Conservation (phyloP, 2,113 vertebrate species). For the Lepisosteus osseus region DNA sequence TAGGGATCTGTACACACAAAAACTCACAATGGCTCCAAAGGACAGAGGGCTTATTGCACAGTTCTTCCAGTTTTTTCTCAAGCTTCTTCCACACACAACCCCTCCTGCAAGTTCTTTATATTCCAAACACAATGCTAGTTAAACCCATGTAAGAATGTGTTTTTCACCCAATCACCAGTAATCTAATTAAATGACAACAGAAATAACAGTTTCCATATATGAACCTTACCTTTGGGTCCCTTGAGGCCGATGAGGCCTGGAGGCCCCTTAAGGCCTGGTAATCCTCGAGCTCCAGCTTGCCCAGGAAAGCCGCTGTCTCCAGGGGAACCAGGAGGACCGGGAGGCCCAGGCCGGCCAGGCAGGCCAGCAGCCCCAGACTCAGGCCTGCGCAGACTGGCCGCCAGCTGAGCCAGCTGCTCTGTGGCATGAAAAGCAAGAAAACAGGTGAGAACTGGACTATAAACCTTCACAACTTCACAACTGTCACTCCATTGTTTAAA, state of each 20-base stretch:
- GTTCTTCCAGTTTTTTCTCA: too few relatives aligned
- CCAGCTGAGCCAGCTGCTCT: constrained; percentile 93
- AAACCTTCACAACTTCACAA: neutral
- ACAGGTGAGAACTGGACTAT: too few relatives aligned
- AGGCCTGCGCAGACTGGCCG: constrained; percentile 88
- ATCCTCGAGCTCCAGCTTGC: constrained; percentile 83
- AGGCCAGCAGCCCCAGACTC: constrained; percentile 84
- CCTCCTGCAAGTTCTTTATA: too few relatives aligned
- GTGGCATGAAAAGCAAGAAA: constrained; percentile 35
- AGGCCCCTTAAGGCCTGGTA: constrained; percentile 93
- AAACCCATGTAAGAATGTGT: too few relatives aligned
- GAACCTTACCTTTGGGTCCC: constrained; percentile 86
- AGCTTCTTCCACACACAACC: too few relatives aligned
- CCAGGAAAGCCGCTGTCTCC: constrained; percentile 92
- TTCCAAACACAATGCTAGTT: too few relatives aligned
- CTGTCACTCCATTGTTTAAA: neutral
- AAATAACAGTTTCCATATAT: too few relatives aligned
- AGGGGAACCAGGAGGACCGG: constrained; percentile 77
- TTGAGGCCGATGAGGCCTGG: constrained; percentile 76
- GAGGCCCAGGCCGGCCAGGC: constrained; percentile 84
- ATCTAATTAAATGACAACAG: too few relatives aligned
- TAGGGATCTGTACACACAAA: too few relatives aligned
- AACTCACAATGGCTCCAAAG: too few relatives aligned
- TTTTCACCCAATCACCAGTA: too few relatives aligned
- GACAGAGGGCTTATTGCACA: too few relatives aligned